Evolutionary conservation across 2,888 invertebrate genomes (phyloP).

Genomic region (Nemoura dubitans): DNA sequence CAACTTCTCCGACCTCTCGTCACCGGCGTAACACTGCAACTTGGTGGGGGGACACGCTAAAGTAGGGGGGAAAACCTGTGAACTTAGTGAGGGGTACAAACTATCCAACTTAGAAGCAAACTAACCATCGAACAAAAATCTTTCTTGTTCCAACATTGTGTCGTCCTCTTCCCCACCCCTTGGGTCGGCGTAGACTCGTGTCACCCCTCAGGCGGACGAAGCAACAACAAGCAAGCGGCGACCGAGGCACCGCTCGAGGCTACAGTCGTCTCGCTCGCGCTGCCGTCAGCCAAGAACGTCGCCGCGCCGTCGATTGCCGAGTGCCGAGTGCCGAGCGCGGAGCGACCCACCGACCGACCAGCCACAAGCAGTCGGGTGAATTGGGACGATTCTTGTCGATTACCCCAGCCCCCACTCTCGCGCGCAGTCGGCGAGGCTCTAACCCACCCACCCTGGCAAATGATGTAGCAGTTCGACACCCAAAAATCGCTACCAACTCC

Average conservation of each 20-base stretch:
- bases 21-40: not conserved
- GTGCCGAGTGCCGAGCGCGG: too few relatives aligned
- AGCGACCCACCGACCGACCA: too few relatives aligned
- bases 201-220: constrained; percentile 21
- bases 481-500: constrained; percentile 40
- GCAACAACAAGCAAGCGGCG: not conserved
- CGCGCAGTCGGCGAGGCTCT: not conserved
- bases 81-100: constrained; percentile 38
- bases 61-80: constrained; percentile 34
- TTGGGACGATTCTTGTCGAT: not conserved
- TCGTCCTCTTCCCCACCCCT: constrained; percentile 36
- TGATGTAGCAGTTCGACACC: constrained; percentile 37
- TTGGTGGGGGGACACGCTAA: constrained; percentile 33
- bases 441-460: constrained; percentile 39
- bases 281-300: not conserved
- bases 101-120: constrained; percentile 32
- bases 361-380: not conserved
- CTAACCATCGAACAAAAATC: constrained; percentile 42
- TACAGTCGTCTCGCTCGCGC: not conserved
- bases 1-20: not conserved
- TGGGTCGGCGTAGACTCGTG: not conserved
- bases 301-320: not conserved
- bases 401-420: constrained; percentile 24
- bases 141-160: constrained; percentile 35
- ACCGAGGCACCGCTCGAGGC: not conserved